phyloP scores from a whole-genome alignment of 1,140 invertebrate species.

The Akabosia matsudoensis region DNA sequence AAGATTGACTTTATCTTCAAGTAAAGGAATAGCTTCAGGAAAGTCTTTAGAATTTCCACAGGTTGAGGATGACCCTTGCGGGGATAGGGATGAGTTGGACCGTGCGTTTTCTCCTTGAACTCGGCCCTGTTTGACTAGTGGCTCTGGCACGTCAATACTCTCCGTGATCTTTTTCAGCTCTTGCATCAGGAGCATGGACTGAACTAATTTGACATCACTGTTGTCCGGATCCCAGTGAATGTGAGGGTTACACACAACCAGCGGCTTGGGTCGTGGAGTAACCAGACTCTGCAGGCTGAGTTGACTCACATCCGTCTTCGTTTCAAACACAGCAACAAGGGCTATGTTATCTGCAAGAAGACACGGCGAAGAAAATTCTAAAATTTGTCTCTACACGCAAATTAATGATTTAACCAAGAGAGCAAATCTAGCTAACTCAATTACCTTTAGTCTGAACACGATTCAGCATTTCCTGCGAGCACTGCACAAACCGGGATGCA shows the following conservation, averaged over 20 bases:
- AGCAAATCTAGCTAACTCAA: slow-evolving; percentile 56
- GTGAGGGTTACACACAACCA: not conserved
- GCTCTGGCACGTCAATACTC: not conserved
- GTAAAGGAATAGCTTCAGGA: not conserved
- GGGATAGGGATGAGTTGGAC: not conserved
- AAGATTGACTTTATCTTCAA: slow-evolving; percentile 3
- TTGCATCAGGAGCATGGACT: slow-evolving; percentile 22
- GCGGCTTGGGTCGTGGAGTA: not conserved
- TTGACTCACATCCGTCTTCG: slow-evolving; percentile 89
- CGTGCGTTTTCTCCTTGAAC: not conserved
- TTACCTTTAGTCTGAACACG: slow-evolving; percentile 95
- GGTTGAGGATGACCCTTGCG: not conserved
- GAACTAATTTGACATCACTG: slow-evolving; percentile 5
- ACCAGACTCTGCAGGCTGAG: slow-evolving; percentile 24
- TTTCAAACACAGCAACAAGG: slow-evolving; percentile 86
- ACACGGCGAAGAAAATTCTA: not conserved
- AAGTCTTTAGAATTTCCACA: no score
- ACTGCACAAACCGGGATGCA: not conserved
- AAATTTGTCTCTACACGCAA: not conserved
- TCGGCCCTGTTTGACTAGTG: not conserved
- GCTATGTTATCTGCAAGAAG: slow-evolving; percentile 84
- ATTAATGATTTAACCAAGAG: no score
- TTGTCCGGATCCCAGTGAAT: not conserved
- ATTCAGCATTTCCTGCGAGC: slow-evolving; percentile 74
- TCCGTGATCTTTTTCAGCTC: not conserved